Evolutionary conservation across 2,888 invertebrate genomes (phyloP), one percentile per base, ranked within the genome.

Genomic region (Andrena bicolor): DNA sequence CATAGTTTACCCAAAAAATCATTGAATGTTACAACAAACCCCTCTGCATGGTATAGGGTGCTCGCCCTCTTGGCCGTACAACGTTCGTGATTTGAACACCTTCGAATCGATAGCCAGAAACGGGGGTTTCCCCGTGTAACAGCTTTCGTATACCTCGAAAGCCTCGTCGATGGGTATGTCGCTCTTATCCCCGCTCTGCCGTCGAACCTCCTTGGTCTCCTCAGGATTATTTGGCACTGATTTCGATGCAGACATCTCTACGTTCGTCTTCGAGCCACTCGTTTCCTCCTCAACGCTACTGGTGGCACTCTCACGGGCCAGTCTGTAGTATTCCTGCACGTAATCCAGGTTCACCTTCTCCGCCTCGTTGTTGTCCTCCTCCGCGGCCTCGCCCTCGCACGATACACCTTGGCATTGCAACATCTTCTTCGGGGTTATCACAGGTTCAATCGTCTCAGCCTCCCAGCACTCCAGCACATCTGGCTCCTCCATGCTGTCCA

Each of bases 401-500:
- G 79, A 77, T 10, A 82, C 71, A 2, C 90, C 90, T 3, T 84
- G 84, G n/a, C 80, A 80, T 58, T 86, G 88, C 23, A 81, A 32
- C 60, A 84, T 80, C 66, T 85, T 90, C 48, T 88, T 91, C 13
- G 90, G 89, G n/a, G 87, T 89, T 65, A 87, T 81, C 61, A 92
- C 80, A 6, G 93, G 92, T 64, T 93, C 93, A 8, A 93, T 85
- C 2, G 91, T 92, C 65, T 93, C 93, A 2, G 91, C 88, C 41
- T 95, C 95, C 95, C 95, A 95, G 78, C 94, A 95, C 69, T 95
- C 94, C 53, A 95, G 91, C 5, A 95, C 93, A 82, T 95, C 95
- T 1, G 93, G 93, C 66, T 94, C 94, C n/a, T 93, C 93, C 75
- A 93, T 92, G 75, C 92, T 93, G 1, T 91, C 90, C 63, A 92